These are phyloP conservation scores for Entelurus aequoreus DNA, from an alignment of 2,113 vertebrate genomes.

Conservation along the genomic window DNA sequence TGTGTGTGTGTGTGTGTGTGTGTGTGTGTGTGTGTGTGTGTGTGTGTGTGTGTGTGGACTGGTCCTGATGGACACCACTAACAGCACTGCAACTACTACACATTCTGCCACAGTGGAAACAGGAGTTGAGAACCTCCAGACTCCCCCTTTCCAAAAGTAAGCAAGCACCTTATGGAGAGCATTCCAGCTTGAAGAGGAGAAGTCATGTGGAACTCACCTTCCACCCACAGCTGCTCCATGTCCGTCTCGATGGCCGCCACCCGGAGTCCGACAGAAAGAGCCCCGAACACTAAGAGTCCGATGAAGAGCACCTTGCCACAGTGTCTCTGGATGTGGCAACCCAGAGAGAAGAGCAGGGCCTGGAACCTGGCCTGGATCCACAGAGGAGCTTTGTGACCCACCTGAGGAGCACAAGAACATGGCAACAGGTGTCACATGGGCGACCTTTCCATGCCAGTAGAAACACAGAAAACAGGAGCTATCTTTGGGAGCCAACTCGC, in stretches of 20 bases:
- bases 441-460: too few relatives aligned
- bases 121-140: too few relatives aligned
- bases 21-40: too few relatives aligned
- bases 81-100: background rate
- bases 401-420: constrained; percentile 67
- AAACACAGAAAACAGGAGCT: background rate
- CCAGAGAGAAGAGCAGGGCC: constrained; percentile 91
- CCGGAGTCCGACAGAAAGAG: constrained; percentile 90
- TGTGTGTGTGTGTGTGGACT: too few relatives aligned
- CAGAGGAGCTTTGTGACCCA: constrained; percentile 84
- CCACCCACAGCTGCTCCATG: constrained; percentile 96
- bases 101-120: too few relatives aligned
- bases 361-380: constrained; percentile 94
- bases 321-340: constrained; percentile 94
- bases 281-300: constrained; percentile 91
- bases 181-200: too few relatives aligned
- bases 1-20: too few relatives aligned
- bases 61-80: background rate
- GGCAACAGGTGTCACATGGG: too few relatives aligned
- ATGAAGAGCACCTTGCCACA: constrained; percentile 97
- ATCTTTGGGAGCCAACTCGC: background rate
- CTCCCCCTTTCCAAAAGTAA: too few relatives aligned
- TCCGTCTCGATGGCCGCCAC: constrained; percentile 93
- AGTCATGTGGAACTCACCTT: constrained; percentile 80
- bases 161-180: too few relatives aligned